Evolutionary conservation across 2,888 invertebrate genomes (phyloP).

Genomic region (Nysson spinosus): DNA sequence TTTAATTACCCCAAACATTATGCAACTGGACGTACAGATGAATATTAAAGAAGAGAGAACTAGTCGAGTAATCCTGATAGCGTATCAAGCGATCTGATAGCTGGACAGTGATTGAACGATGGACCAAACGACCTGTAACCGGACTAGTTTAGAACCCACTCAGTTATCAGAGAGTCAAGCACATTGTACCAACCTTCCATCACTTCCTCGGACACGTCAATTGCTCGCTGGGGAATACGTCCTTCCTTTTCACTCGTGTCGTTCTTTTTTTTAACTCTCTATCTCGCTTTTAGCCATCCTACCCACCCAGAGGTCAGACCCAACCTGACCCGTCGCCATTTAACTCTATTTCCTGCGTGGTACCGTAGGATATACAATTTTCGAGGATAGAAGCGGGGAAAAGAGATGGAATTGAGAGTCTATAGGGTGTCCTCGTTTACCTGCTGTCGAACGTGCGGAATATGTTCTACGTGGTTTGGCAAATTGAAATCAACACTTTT

Average conservation of each 20-base stretch:
- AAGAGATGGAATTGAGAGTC: slow-evolving; percentile 22
- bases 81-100: slow-evolving; percentile 35
- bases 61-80: slow-evolving; percentile 24
- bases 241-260: slow-evolving; percentile 31
- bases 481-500: too few relatives aligned
- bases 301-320: slow-evolving; percentile 54
- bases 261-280: slow-evolving; percentile 31
- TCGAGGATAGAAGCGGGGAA: slow-evolving; percentile 34
- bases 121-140: slow-evolving; percentile 62
- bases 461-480: too few relatives aligned
- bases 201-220: slow-evolving; percentile 71
- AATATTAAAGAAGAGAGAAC: slow-evolving; percentile 1
- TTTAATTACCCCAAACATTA: background rate
- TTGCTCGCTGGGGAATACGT: slow-evolving; percentile 62
- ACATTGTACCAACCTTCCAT: slow-evolving; percentile 69
- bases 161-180: slow-evolving; percentile 61
- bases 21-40: background rate
- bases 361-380: slow-evolving; percentile 53
- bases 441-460: too few relatives aligned
- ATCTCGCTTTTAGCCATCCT: slow-evolving; percentile 31
- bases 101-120: slow-evolving; percentile 56
- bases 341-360: slow-evolving; percentile 71
- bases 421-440: too few relatives aligned
- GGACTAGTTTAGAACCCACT: slow-evolving; percentile 66
- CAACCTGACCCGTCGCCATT: slow-evolving; percentile 57